Conservation (phyloP, 2,797 vertebrate genomes). For the Macropodus opercularis region DNA sequence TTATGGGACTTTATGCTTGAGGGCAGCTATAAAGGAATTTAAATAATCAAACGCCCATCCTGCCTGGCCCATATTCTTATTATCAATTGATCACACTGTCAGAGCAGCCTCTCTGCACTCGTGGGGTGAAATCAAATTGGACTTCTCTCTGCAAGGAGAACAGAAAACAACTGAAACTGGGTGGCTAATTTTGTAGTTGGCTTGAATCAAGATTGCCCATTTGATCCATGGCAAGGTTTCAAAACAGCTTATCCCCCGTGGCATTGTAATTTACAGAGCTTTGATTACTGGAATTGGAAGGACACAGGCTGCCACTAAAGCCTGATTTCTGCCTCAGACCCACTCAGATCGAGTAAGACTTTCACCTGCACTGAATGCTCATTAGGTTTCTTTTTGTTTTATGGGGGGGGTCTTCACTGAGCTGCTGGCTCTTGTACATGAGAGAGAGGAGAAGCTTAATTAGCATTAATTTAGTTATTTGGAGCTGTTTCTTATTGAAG, state of each 20-base stretch:
- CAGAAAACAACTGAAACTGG: constrained; percentile 27
- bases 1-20: constrained; percentile 37
- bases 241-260: constrained; percentile 58
- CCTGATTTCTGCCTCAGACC: constrained; percentile 38
- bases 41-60: constrained; percentile 66
- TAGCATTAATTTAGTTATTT: too few relatives aligned
- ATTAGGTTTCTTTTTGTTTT: constrained; percentile 27
- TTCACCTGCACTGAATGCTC: constrained; percentile 32
- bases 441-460: constrained; percentile 6
- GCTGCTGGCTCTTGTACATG: constrained; percentile 22
- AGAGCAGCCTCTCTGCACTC: constrained; percentile 36
- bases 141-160: constrained; percentile 22
- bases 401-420: neutral
- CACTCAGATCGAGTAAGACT: constrained; percentile 24
- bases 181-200: constrained; percentile 55
- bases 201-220: constrained; percentile 61
- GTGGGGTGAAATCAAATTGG: constrained; percentile 50
- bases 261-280: constrained; percentile 57
- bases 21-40: constrained; percentile 56
- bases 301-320: constrained; percentile 35
- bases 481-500: too few relatives aligned
- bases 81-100: constrained; percentile 61
- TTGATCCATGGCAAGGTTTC: constrained; percentile 62
- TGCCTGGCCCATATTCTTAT: constrained; percentile 46
- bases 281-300: constrained; percentile 56